A percentile compares a stretch with the other conserved stretches of the same genome.
Conservation (phyloP, 2,113 vertebrate genomes). For the Rhineura floridana region DNA sequence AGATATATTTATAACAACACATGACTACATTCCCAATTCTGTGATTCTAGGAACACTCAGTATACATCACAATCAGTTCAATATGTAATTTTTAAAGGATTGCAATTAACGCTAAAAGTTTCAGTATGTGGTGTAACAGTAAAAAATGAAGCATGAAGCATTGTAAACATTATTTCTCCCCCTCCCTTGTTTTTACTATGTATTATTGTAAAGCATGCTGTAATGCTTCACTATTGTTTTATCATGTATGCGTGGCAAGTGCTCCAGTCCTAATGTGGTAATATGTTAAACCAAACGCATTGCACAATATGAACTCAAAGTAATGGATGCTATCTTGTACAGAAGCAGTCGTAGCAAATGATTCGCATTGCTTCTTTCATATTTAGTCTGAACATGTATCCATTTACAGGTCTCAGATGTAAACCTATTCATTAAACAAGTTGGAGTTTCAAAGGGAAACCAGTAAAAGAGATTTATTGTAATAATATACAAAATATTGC, state of each 20-base stretch:
- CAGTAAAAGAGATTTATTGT: not conserved
- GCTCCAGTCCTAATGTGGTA: slow-evolving; percentile 48
- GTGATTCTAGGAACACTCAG: not conserved
- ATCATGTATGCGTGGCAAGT: slow-evolving; percentile 36
- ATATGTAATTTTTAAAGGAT: slow-evolving; percentile 69
- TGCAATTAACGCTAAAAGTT: slow-evolving; percentile 72
- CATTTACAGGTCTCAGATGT: not conserved
- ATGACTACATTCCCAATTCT: not conserved
- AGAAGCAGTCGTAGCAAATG: not conserved
- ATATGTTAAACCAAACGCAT: slow-evolving; percentile 42
- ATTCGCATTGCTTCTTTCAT: not conserved
- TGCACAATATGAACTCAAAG: not conserved
- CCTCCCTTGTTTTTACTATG: slow-evolving; percentile 52
- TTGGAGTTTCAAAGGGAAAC: not conserved
- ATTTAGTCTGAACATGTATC: not conserved
- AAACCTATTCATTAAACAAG: not conserved
- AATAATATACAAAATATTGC: not conserved
- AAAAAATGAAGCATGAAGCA: not conserved
- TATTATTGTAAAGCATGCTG: slow-evolving; percentile 44
- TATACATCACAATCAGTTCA: slow-evolving; percentile 66
- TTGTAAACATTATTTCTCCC: slow-evolving; percentile 56
- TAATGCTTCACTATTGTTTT: slow-evolving; percentile 8
- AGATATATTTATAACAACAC: not conserved
- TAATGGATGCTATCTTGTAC: not conserved
- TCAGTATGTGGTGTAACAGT: slow-evolving; percentile 69